phyloP scores from a whole-genome alignment of 2,888 invertebrate species.

The Hesperia comma region DNA sequence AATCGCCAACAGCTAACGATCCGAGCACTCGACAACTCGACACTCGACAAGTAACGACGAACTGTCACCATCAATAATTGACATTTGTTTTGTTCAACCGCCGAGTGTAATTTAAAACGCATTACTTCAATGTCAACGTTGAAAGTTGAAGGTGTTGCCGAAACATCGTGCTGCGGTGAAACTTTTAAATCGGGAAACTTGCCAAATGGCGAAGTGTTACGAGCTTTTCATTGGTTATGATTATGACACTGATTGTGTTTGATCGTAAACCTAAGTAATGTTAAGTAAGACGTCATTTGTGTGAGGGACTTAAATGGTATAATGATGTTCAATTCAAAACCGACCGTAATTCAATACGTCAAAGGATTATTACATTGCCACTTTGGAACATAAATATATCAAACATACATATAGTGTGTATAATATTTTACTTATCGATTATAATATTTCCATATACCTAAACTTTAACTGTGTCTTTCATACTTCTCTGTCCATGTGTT shows the following conservation, averaged over 20 bases:
- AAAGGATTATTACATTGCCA: too few relatives aligned
- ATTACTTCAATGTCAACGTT: slow-evolving; percentile 16
- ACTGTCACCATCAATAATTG: slow-evolving; percentile 10
- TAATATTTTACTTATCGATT: too few relatives aligned
- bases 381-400: too few relatives aligned
- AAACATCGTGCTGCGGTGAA: slow-evolving; percentile 10
- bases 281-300: neutral
- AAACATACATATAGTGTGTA: too few relatives aligned
- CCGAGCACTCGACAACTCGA: neutral
- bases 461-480: too few relatives aligned
- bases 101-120: slow-evolving; percentile 12
- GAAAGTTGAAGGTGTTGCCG: slow-evolving; percentile 4
- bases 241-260: slow-evolving; percentile 6
- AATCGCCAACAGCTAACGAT: neutral
- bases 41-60: neutral
- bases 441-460: too few relatives aligned
- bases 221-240: slow-evolving; percentile 13
- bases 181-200: slow-evolving; percentile 11
- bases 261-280: neutral
- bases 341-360: too few relatives aligned
- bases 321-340: too few relatives aligned
- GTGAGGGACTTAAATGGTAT: too few relatives aligned
- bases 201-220: slow-evolving; percentile 3
- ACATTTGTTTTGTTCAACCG: slow-evolving; percentile 2
- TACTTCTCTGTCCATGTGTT: too few relatives aligned